phyloP scores from a whole-genome alignment of 2,888 invertebrate genomes.

The Ennomos quercinarius region DNA sequence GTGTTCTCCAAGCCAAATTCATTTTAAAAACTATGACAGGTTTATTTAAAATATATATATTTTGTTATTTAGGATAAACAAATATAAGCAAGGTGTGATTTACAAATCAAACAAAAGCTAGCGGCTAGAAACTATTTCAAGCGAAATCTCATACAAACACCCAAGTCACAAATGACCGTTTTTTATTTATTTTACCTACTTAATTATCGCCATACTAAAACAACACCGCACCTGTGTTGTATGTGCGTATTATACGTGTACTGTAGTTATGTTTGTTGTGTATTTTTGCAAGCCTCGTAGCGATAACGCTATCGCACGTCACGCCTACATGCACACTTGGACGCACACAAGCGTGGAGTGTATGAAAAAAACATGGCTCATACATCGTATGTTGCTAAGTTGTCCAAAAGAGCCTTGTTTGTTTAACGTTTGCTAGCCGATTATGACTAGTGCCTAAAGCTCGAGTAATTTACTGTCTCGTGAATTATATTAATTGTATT shows the following conservation, averaged over 20 bases:
- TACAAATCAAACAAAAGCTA: constrained; percentile 28
- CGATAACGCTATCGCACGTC: constrained; percentile 78
- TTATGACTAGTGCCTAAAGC: constrained; percentile 17
- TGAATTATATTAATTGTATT: constrained; percentile 18
- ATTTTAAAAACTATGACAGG: too few species aligned
- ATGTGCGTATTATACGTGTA: constrained; percentile 39
- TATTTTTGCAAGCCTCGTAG: constrained; percentile 81
- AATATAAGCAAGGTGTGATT: constrained; percentile 22
- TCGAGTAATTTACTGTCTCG: constrained; percentile 11
- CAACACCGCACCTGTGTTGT: constrained; percentile 52
- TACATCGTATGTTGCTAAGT: constrained; percentile 68
- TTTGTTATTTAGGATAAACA: constrained; percentile 20
- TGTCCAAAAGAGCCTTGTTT: constrained; percentile 57
- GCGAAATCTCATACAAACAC: constrained; percentile 47
- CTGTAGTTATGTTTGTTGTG: constrained; percentile 70
- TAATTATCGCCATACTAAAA: constrained; percentile 51
- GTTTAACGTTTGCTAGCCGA: constrained; percentile 28
- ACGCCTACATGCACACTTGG: constrained; percentile 73
- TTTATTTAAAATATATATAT: too few species aligned
- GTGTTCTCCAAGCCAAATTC: too few species aligned
- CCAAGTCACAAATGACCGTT: constrained; percentile 35
- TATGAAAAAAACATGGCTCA: constrained; percentile 49
- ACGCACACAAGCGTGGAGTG: constrained; percentile 45
- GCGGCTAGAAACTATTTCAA: constrained; percentile 40
- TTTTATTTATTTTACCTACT: constrained; percentile 56